These are phyloP conservation scores for Bimastos eiseni DNA, from an alignment of 2,888 invertebrate genomes.

Conservation along the genomic window DNA sequence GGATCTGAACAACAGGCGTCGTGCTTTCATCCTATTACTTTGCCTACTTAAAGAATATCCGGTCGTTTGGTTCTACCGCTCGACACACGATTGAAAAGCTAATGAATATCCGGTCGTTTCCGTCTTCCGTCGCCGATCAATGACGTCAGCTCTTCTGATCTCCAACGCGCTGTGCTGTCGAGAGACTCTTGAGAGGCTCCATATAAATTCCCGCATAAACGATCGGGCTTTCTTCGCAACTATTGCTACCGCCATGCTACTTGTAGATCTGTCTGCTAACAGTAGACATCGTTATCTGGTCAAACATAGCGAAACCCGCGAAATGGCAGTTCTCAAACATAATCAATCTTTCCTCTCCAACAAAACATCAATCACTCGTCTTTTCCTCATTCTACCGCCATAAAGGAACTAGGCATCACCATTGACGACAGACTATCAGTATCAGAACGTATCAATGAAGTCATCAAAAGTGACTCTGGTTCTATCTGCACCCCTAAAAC, in stretches of 20 bases:
- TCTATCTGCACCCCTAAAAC: too few species aligned
- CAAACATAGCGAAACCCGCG: neutral
- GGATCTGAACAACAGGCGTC: neutral
- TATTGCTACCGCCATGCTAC: neutral
- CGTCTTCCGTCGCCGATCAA: neutral
- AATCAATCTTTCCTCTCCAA: too few species aligned
- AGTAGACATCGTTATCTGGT: neutral
- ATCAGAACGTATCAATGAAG: too few species aligned
- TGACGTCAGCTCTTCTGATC: neutral
- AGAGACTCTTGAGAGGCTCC: neutral
- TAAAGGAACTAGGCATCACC: too few species aligned
- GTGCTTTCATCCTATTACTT: neutral
- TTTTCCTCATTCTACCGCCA: too few species aligned
- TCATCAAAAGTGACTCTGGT: too few species aligned
- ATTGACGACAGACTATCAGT: too few species aligned
- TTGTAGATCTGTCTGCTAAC: neutral
- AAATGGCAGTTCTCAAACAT: too few species aligned
- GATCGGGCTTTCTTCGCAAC: constrained; percentile 13
- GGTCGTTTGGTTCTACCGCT: neutral
- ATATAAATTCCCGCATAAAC: neutral
- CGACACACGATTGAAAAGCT: neutral
- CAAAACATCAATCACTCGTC: too few species aligned
- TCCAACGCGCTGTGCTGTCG: neutral
- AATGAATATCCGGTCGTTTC: neutral
- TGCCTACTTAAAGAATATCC: neutral